These are phyloP conservation scores for Acleris holmiana DNA, from an alignment of 2,888 invertebrate genomes.

Conservation along the genomic window DNA sequence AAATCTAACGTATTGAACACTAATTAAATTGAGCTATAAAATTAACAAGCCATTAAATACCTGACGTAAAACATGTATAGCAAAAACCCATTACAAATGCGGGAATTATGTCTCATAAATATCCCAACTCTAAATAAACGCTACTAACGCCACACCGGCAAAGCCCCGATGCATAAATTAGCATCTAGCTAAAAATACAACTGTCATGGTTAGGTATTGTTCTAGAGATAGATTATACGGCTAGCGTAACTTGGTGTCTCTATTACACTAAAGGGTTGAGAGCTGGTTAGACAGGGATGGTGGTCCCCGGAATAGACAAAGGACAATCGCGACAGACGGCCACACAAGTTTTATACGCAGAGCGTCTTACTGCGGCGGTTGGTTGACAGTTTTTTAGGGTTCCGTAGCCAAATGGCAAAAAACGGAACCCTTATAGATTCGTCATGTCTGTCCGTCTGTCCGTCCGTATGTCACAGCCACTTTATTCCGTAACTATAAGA, in stretches of 20 bases:
- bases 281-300: constrained; percentile 3
- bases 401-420: too few species aligned
- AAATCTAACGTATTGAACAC: too few species aligned
- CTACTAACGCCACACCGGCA: constrained; percentile 5
- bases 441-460: too few species aligned
- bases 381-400: too few species aligned
- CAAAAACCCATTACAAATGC: neutral
- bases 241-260: constrained; percentile 21
- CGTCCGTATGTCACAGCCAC: too few species aligned
- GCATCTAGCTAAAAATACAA: constrained; percentile 29
- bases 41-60: neutral
- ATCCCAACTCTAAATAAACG: constrained; percentile 4
- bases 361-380: constrained; percentile 48
- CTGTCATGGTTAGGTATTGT: constrained; percentile 30
- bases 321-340: constrained; percentile 53
- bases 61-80: neutral
- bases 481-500: too few species aligned
- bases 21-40: too few species aligned
- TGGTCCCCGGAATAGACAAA: constrained; percentile 50
- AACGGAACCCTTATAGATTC: too few species aligned
- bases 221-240: constrained; percentile 12
- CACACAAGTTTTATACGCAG: constrained; percentile 50
- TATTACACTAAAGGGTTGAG: neutral
- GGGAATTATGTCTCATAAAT: neutral
- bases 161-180: constrained; percentile 24